These are phyloP conservation scores for Terebella lapidaria DNA, from an alignment of 2,888 invertebrate genomes.

Conservation along the genomic window DNA sequence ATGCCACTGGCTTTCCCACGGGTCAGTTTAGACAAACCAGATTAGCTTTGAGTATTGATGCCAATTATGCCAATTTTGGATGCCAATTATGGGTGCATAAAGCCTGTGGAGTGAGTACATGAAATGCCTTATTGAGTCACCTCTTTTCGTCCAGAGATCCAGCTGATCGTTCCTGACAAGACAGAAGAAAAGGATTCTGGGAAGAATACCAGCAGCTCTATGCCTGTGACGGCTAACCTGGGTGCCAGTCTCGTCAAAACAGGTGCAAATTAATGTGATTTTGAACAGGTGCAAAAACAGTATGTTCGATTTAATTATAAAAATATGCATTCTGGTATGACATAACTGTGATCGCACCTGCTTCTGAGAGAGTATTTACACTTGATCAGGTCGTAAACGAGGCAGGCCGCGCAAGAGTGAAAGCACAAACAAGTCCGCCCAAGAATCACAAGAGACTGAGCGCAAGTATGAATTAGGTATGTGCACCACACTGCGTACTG, in stretches of 20 bases:
- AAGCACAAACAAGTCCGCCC: slow-evolving; percentile 22
- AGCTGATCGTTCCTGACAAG: background rate
- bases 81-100: background rate
- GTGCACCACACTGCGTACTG: too few species aligned
- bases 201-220: too few species aligned
- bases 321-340: too few species aligned
- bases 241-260: background rate
- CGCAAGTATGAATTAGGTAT: too few species aligned
- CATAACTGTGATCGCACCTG: too few species aligned
- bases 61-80: background rate
- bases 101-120: background rate
- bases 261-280: too few species aligned
- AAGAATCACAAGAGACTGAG: too few species aligned
- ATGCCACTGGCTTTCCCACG: background rate
- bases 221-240: too few species aligned
- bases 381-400: slow-evolving; percentile 26
- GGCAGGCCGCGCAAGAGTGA: slow-evolving; percentile 34
- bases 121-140: background rate
- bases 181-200: background rate
- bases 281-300: too few species aligned
- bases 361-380: background rate
- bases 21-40: slow-evolving; percentile 1
- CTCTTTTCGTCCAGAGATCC: background rate
- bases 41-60: too few species aligned
- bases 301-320: too few species aligned